Percentiles rank a stretch among this genome's conserved stretches.
Conservation (phyloP, 2,797 vertebrate species). For the Peromyscus attwateri region DNA sequence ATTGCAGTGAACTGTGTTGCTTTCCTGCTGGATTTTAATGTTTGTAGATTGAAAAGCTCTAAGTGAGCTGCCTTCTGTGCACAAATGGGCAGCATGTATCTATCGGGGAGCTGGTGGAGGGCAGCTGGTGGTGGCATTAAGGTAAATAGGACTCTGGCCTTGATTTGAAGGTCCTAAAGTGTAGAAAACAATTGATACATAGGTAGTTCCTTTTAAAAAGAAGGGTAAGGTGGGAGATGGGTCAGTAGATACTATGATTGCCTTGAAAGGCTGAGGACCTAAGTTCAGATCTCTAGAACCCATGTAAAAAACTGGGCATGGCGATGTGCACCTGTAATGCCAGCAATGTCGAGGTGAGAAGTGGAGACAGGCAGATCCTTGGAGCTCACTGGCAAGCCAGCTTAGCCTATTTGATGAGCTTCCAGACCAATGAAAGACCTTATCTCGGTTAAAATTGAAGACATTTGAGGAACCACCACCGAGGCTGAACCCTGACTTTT, state of each 20-base stretch:
- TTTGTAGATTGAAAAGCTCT: constrained; percentile 27
- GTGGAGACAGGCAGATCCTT: neutral
- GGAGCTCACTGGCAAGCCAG: neutral
- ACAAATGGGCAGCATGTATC: neutral
- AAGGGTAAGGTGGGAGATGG: neutral
- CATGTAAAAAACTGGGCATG: neutral
- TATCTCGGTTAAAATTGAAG: neutral
- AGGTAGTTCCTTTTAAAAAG: neutral
- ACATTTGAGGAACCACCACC: neutral
- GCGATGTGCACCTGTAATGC: neutral
- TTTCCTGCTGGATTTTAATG: constrained; percentile 22
- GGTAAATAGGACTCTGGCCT: neutral
- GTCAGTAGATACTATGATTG: neutral
- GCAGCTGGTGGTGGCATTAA: neutral
- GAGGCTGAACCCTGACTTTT: neutral
- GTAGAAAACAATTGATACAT: neutral
- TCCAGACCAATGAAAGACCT: neutral
- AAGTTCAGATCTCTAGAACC: neutral
- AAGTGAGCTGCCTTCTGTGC: neutral
- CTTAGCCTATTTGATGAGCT: neutral
- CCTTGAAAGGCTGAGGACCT: neutral
- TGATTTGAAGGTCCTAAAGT: neutral
- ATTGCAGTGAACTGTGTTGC: neutral
- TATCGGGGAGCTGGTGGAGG: neutral
- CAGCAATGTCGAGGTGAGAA: neutral